Conservation (phyloP, 1,140 invertebrate genomes). For the Cyclina sinensis region DNA sequence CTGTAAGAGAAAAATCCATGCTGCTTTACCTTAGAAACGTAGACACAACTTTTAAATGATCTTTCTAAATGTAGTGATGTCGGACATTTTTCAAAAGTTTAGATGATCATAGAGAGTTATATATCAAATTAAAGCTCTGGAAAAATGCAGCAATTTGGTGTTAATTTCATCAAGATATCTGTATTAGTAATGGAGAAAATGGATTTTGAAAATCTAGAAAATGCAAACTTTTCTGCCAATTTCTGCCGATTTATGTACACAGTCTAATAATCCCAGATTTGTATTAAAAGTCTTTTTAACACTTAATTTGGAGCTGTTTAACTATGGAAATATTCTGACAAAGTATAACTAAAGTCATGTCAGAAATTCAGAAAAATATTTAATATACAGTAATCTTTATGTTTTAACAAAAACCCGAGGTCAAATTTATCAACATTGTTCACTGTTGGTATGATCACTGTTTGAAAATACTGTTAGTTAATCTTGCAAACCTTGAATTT, state of each 20-base stretch:
- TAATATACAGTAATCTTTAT: conserved; percentile 30
- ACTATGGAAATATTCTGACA: conserved; percentile 35
- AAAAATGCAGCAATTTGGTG: conserved; percentile 24
- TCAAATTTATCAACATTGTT: conserved; percentile 35
- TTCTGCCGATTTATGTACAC: conserved; percentile 17
- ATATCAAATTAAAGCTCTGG: conserved; percentile 41
- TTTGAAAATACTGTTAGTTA: conserved; percentile 24
- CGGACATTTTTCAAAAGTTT: conserved; percentile 44
- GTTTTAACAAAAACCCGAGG: conserved; percentile 11
- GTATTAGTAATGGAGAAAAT: conserved; percentile 40
- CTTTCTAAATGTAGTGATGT: conserved; percentile 32
- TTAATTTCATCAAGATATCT: conserved; percentile 35
- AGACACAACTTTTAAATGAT: too few relatives aligned
- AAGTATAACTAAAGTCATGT: conserved; percentile 17
- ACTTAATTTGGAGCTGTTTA: conserved; percentile 39
- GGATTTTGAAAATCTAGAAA: conserved; percentile 27
- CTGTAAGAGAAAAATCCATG: too few relatives aligned
- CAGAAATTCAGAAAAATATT: conserved; percentile 37
- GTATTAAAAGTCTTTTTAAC: conserved; percentile 17
- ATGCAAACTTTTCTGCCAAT: conserved; percentile 33
- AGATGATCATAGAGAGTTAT: conserved; percentile 38
- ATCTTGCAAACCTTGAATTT: background rate
- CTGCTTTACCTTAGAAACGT: too few relatives aligned
- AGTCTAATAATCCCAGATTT: conserved; percentile 23
- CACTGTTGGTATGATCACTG: conserved; percentile 26